Base-by-base conservation (phyloP, 2,113 vertebrate species). In the Phoxinus phoxinus region DNA sequence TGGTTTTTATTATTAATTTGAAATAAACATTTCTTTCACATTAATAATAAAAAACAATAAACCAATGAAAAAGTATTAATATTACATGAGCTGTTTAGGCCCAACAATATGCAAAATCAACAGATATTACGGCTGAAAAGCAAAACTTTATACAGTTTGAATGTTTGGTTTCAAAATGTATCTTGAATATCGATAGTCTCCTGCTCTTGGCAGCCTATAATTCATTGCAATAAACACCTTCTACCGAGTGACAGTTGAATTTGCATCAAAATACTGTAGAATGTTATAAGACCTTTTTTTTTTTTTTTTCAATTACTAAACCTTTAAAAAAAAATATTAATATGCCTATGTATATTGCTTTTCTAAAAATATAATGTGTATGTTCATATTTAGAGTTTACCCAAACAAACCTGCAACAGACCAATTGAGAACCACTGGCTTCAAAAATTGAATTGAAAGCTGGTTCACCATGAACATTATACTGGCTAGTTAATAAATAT, bases 361-460 rank as follows among this genome's bases (percentile, higher is more conserved):
- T 37, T 23, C 35, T 41, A 37, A 71, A 71, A 21, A 37, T 37
- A 35, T 41, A 12, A 23, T 41, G 3, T 35, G 21, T 35, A 37
- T 21, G 35, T 41, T 37, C 3, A 71, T 12, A 71, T 41, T 71
- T 71, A 41, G 32, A 5, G 21, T 72, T 44, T n/a, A 72, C 69
- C 37, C 10, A 1, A 48, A 23, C 1, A 30, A 75, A 25, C 72
- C 23, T 27, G 72, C 13, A 25, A 48, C 41, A 12, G 12, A 75
- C 72, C 72, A 75, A 10, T 17, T 44, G n/a, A 74, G 71, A 74
- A 46, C 71, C 71, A 74, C 71, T 48, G 46, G 17, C 46, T 76
- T 76, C 32, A 27, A 76, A 4, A 17, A 63, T 4, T 65, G 11
- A 30, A 61, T 80, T 61, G 23, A 61, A 59, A 61, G 21, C 32